Base-by-base conservation (phyloP, 2,797 vertebrate species). In the Poeciliopsis paucimaculata region DNA sequence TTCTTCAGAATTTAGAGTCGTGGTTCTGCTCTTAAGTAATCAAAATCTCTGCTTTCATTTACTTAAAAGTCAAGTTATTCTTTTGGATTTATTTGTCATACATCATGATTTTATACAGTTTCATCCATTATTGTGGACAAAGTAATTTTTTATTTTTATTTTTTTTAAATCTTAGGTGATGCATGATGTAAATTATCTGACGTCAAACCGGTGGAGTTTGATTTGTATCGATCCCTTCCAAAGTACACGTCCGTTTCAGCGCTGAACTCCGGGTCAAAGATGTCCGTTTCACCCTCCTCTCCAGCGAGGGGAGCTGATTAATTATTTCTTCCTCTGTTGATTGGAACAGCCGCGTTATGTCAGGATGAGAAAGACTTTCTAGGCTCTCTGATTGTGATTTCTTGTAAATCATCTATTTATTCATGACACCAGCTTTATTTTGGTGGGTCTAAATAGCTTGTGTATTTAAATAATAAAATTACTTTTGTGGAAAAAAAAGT, bases 391-490 rank as follows among this genome's bases (percentile, higher is more conserved):
- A 81, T 87, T 88, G 76, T 72, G 53, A 76, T 82, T 89, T 85
- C 86, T 84, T 93, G 89, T 93, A 89, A 89, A 87, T 91, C 91
- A 82, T 87, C 73, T 94, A 92, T 94, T 94, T 92, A 94, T 92
- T 93, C 88, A 89, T 87, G 75, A 91, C 88, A 90, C 86, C 88
- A 91, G 85, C 92, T 93, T 93, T 93, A 88, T 90, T 93, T 93
- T 92, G 88, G 86, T 82, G 80, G 92, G 76, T 92, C 86, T 92
- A 86, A 90, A 82, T 36, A 84, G 76, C 85, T 86, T 55, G 80
- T 94, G 92, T 94, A 94, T 93, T 91, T 88, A 92, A 89, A 91
- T 84, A 92, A 94, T 95, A 94, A 95, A 95, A 88, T 72, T n/a
- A 88, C 78, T 92, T 94, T 92, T 92, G 90, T 90, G 75, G 26